Evolutionary conservation across 2,888 invertebrate species (phyloP).

Genomic region (Protodeltote pygarga): DNA sequence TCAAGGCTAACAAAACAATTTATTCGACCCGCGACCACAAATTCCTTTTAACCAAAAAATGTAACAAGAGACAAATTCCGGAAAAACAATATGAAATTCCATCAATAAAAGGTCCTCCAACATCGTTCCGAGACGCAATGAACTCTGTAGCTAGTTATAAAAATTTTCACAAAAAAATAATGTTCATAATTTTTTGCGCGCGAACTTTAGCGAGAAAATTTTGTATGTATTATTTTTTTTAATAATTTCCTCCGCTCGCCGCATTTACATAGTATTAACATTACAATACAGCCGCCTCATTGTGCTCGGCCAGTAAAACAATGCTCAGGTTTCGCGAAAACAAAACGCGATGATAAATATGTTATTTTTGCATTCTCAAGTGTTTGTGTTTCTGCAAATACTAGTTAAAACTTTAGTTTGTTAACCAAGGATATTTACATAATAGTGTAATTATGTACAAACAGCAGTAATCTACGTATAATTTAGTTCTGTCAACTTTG

Average conservation of each 20-base stretch:
- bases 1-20: too few species aligned
- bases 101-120: constrained; percentile 40
- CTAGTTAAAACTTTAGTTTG: constrained; percentile 38
- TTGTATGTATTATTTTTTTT: constrained; percentile 48
- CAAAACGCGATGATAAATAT: constrained; percentile 49
- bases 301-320: constrained; percentile 37
- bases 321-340: constrained; percentile 39
- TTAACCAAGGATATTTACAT: constrained; percentile 11
- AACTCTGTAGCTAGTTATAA: constrained; percentile 41
- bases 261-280: constrained; percentile 69
- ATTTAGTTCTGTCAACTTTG: too few species aligned
- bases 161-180: constrained; percentile 25
- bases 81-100: constrained; percentile 45
- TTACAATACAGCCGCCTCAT: constrained; percentile 59
- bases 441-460: background rate
- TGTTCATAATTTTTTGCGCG: constrained; percentile 28
- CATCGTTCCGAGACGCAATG: constrained; percentile 39
- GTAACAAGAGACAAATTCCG: constrained; percentile 19
- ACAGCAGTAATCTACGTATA: too few species aligned
- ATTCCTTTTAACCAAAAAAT: constrained; percentile 24
- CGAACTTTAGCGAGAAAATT: constrained; percentile 33
- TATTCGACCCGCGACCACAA: constrained; percentile 11
- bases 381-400: constrained; percentile 27
- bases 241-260: constrained; percentile 49
- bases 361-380: constrained; percentile 46